Evolutionary conservation across 2,797 vertebrate genomes (phyloP).

Genomic region (Alca torda): DNA sequence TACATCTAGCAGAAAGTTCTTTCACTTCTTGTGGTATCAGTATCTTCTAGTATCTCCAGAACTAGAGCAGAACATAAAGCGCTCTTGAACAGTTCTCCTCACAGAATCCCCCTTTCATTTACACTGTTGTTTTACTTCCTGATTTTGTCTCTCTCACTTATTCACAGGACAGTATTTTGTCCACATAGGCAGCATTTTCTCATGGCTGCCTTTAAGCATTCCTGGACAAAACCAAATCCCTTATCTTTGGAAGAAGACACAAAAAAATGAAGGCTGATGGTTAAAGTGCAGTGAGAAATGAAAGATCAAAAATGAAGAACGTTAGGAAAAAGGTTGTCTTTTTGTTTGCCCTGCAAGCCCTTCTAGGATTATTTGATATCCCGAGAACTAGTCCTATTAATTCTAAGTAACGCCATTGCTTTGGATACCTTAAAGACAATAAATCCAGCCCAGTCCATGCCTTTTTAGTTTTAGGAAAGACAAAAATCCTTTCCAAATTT

Average conservation of each 20-base stretch:
- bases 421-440: not conserved
- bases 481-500: not conserved
- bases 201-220: not conserved
- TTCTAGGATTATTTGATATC: not conserved
- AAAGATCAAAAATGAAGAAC: not conserved
- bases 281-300: not conserved
- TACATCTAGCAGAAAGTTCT: not conserved
- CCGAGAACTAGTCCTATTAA: not conserved
- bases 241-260: not conserved
- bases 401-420: not conserved
- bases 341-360: not conserved
- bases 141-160: not conserved
- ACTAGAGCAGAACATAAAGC: not conserved
- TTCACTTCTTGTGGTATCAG: fast-evolving
- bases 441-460: not conserved
- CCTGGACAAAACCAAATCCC: not conserved
- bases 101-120: not conserved
- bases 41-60: not conserved
- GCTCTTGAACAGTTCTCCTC: not conserved
- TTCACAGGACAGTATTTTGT: not conserved
- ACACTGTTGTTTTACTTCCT: not conserved
- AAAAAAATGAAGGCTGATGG: not conserved
- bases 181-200: not conserved
- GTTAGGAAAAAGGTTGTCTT: not conserved
- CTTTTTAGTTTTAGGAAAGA: not conserved